Conservation (phyloP, 1,140 invertebrate genomes). For the Platorchestia sp. region DNA sequence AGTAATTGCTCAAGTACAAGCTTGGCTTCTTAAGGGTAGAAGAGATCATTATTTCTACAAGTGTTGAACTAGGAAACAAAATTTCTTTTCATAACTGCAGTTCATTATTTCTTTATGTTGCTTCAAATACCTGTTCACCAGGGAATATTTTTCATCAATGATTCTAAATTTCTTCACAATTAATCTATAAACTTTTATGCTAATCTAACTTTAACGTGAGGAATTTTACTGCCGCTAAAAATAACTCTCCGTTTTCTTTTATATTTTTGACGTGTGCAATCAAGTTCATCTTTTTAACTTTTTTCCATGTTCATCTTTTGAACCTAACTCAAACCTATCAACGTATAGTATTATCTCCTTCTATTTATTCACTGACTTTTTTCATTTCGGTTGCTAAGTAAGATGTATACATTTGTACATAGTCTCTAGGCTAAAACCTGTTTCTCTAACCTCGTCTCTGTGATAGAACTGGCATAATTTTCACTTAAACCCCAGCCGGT, state of each 20-base stretch:
- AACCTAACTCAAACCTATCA: neutral
- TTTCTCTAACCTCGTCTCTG: neutral
- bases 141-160: neutral
- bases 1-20: neutral
- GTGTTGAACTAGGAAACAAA: neutral
- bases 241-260: neutral
- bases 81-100: neutral
- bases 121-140: neutral
- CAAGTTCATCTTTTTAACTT: neutral
- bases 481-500: neutral
- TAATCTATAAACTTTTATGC: neutral
- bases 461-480: neutral
- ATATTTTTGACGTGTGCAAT: neutral
- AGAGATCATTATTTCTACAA: neutral
- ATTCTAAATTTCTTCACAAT: neutral
- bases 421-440: neutral
- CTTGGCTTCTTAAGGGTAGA: neutral
- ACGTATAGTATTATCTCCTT: neutral
- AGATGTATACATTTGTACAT: neutral
- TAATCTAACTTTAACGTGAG: neutral
- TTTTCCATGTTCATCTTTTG: too few species aligned
- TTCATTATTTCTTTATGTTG: neutral
- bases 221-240: neutral
- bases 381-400: neutral
- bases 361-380: neutral